Evolutionary conservation across 2,888 invertebrate genomes (phyloP), one percentile per base, ranked within the genome.

Genomic region (Eupithecia vulgata): DNA sequence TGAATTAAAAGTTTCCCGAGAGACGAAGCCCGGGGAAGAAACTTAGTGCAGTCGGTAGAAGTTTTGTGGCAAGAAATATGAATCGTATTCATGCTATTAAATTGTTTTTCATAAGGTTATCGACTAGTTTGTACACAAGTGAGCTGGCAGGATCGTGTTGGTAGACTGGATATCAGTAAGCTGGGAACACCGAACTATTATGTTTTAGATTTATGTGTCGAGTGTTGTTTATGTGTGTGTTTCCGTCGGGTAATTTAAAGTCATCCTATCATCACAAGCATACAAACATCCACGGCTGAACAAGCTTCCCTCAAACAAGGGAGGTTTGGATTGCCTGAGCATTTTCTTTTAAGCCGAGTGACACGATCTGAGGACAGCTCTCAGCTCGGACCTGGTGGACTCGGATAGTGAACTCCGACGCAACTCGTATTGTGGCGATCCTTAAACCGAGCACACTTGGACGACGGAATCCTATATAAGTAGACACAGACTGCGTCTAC

Each of bases 1-100:
- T 79, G 80, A 86, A 86, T 86, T 85, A 84, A 85, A 85, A 85
- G 78, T 82, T 83, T 70, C 76, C 74, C 81, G 77, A 70, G 72
- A 45, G 80, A 80, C 68, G 76, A 15, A 35, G 61, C 73, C 70
- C 62, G 62, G 7, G 70, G 67, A 67, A 62, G 21, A 40, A 70
- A 67, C 70, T 52, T 64, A 73, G 67, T 73, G 73, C 73, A 74
- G 64, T 35, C 69, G 42, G 21, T 35, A 37, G 6, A 74, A 74
- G 57, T 74, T 70, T 65, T 62, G 10, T 65, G 21, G 52, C 57
- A 59, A 59, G 62, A 42, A 67, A 70, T 67, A 70, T 65, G 25
- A 74, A 68, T 67, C 15, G 25, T 65, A 37, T 65, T 65, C 42
- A 37, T 61, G 34, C 61, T 17, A 61, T 30, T 59, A 37, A n/a